Evolutionary conservation across 2,113 vertebrate genomes (phyloP), one percentile per base, ranked within the genome.

Genomic region (Cephalopterus ornatus): DNA sequence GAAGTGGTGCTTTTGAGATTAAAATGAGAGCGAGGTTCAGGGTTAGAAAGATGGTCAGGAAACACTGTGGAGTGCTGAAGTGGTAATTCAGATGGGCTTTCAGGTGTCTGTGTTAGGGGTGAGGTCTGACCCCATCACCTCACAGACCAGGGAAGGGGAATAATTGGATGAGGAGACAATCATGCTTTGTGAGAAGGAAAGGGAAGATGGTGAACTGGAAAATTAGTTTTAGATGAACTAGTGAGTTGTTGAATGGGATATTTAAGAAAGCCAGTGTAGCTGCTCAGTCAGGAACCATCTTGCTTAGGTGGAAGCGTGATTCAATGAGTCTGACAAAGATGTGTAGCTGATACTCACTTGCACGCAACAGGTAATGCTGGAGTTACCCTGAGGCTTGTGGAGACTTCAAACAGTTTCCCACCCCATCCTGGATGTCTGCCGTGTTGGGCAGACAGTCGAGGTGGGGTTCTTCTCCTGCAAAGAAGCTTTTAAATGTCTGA

Each of bases 361-460:
- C 68, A 63, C 4, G 15, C 77, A 87, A 5, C 56, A 72, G 61
- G 37, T 87, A 78, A 39, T 65, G 81, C 74, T 52, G 66, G 35
- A 74, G 88, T 86, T 92, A 92, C 83, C 95, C 95, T 78, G 88
- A 76, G 95, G 96, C 96, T 91, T 77, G 33, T 41, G 76, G 76
- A 95, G 72, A 74, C 92, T 93, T 95, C 95, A 95, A 62, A 95
- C 81, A 53, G 53, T 70, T 93, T 97, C 79, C 88, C 83, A 92
- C 68, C 50, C 94, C 18, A 14, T 88, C 50, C 73, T 21, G 26
- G 50, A 28, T 5, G 67, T 88, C 88, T 96, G 92, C 85, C 0
- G 3, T 61, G 58, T 42, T 79, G 66, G 78, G 95, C 90, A 97
- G 94, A 95, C 88, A 76, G 66, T 32, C 2, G 1, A 95, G 91